These are phyloP conservation scores for Leptinotarsa undecemlineata DNA, from an alignment of 1,140 invertebrate species.

Conservation along the genomic window DNA sequence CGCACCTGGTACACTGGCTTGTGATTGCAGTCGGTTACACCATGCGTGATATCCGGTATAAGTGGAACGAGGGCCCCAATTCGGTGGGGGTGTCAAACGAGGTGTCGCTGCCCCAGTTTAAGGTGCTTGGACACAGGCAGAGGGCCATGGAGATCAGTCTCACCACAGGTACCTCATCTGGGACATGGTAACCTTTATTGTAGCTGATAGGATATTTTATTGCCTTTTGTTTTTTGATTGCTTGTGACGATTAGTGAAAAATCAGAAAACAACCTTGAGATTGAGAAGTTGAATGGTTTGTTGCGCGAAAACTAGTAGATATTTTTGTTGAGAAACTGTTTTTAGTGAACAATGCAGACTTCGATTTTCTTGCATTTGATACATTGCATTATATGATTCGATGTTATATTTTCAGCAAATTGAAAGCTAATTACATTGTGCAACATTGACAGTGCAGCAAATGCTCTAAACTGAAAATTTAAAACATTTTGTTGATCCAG, in stretches of 20 bases:
- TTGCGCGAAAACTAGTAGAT: not conserved
- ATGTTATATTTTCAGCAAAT: too few relatives aligned
- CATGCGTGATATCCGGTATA: slow-evolving; percentile 95
- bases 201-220: not conserved
- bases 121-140: slow-evolving; percentile 86
- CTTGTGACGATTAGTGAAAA: too few relatives aligned
- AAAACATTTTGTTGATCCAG: too few relatives aligned
- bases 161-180: slow-evolving; percentile 79
- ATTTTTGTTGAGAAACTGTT: too few relatives aligned
- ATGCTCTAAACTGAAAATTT: too few relatives aligned
- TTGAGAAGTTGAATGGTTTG: not conserved
- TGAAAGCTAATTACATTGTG: too few relatives aligned
- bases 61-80: slow-evolving; percentile 90
- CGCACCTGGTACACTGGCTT: slow-evolving; percentile 44
- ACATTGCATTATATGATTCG: too few relatives aligned
- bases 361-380: too few relatives aligned
- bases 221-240: too few relatives aligned
- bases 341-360: too few relatives aligned
- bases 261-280: too few relatives aligned
- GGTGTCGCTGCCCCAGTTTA: slow-evolving; percentile 93
- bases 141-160: slow-evolving; percentile 89
- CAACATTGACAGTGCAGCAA: too few relatives aligned
- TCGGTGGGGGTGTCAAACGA: slow-evolving; percentile 90
- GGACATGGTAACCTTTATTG: slow-evolving; percentile 32
- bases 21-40: slow-evolving; percentile 90